phyloP scores from a whole-genome alignment of 2,888 invertebrate genomes.

The Diaphora mendica region DNA sequence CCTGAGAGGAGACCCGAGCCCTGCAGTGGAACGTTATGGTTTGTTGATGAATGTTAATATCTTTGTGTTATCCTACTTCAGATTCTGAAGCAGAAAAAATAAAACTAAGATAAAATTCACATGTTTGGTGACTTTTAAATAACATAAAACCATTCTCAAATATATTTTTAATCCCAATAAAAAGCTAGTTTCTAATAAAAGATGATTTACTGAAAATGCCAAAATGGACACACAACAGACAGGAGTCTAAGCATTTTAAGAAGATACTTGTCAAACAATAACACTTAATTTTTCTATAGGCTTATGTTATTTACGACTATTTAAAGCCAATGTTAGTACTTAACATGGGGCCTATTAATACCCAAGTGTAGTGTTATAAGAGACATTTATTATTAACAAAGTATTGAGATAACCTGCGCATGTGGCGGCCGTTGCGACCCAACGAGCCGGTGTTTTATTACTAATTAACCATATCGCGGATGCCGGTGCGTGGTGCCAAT shows the following conservation, averaged over 20 bases:
- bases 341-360: constrained; percentile 18
- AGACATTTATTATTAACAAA: constrained; percentile 47
- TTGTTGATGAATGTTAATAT: too few relatives aligned
- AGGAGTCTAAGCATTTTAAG: not conserved
- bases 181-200: not conserved
- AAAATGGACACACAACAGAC: not conserved
- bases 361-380: constrained; percentile 45
- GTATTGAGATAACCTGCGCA: constrained; percentile 47
- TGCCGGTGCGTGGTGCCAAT: constrained; percentile 63
- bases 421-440: constrained; percentile 44
- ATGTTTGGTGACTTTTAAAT: too few relatives aligned
- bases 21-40: too few relatives aligned
- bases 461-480: constrained; percentile 74
- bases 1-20: too few relatives aligned
- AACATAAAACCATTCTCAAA: too few relatives aligned
- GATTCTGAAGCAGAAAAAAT: too few relatives aligned
- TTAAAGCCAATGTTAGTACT: not conserved
- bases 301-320: not conserved
- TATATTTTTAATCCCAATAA: too few relatives aligned
- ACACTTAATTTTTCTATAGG: not conserved
- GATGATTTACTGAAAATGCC: too few relatives aligned
- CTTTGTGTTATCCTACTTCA: too few relatives aligned
- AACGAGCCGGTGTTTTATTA: constrained; percentile 60
- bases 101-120: too few relatives aligned
- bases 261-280: not conserved